Percentiles rank a stretch among this genome's conserved stretches.
These are phyloP conservation scores for roundworm (Caenorhabditis elegans) DNA, from an alignment of 1,140 invertebrate genomes.

Conservation along the genomic window WBcel235 BX284602.5:8878501-8879000, in stretches of 20 bases:
- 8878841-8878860: neutral
- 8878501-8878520: too few species aligned
- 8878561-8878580: too few species aligned
- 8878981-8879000: too few species aligned
- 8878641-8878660: neutral
- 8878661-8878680: neutral
- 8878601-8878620: neutral
- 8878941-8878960: neutral
- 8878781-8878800: slow-evolving; percentile 20
- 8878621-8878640: neutral
- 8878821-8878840: neutral
- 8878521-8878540: too few species aligned
- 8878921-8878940: neutral
- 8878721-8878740: neutral
- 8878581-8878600: too few species aligned
- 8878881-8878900: neutral
- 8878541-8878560: too few species aligned
- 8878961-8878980: too few species aligned
- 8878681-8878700: neutral
- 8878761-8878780: neutral
- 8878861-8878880: neutral
- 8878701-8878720: neutral
- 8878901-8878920: neutral
- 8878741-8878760: neutral
- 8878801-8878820: neutral